Conservation (phyloP, 2,113 vertebrate species). For the Arizona elegans region DNA sequence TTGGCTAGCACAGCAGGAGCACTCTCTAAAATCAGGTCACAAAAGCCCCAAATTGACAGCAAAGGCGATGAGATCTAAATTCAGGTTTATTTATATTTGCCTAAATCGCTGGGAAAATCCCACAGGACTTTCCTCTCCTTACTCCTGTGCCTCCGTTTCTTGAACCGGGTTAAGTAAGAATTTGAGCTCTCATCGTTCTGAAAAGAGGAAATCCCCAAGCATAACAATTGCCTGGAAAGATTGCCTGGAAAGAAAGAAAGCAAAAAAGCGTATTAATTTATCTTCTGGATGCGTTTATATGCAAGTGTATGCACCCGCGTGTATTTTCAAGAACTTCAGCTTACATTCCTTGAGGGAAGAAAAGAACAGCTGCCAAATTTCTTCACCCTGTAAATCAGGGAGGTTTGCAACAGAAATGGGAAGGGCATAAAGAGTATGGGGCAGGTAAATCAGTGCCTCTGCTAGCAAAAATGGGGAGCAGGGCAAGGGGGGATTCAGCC, state of each 20-base stretch:
- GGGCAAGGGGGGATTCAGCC: too few relatives aligned
- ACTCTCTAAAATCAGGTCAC: neutral
- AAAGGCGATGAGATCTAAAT: neutral
- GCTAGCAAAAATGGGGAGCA: too few relatives aligned
- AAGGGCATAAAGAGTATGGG: neutral
- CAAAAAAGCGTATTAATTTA: neutral
- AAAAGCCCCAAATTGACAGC: neutral
- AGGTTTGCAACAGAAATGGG: neutral
- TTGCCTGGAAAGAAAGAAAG: too few relatives aligned
- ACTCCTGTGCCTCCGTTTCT: neutral
- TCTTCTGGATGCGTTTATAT: neutral
- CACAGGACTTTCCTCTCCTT: neutral
- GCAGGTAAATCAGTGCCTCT: neutral
- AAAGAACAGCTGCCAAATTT: neutral
- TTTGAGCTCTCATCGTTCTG: neutral
- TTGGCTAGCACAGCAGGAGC: neutral
- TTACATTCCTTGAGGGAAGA: neutral
- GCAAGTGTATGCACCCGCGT: neutral
- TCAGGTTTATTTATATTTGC: neutral
- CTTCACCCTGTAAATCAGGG: neutral
- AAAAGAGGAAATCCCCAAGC: slow-evolving; percentile 6
- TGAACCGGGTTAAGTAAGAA: neutral
- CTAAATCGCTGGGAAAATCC: neutral
- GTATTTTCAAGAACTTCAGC: neutral
- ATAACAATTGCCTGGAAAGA: neutral